These are phyloP conservation scores for Scaptomyza graminum DNA, from an alignment of 1,140 invertebrate genomes.

Conservation along the genomic window DNA sequence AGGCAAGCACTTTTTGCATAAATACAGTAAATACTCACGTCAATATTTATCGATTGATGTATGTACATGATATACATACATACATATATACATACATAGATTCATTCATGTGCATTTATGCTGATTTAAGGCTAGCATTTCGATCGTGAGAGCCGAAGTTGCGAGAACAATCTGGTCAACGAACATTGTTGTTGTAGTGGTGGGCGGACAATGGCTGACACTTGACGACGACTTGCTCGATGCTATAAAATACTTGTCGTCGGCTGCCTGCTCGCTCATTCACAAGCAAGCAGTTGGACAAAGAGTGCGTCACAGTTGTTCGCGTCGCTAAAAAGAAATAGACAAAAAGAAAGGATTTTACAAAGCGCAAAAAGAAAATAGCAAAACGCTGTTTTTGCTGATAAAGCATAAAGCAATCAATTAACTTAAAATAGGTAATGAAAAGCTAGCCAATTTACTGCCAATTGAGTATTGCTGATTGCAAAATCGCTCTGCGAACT, in stretches of 20 bases:
- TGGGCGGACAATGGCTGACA: conserved; percentile 5
- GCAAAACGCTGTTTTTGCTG: conserved; percentile 25
- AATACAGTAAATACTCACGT: too few species aligned
- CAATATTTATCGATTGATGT: too few species aligned
- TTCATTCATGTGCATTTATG: neutral
- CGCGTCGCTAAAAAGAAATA: conserved; percentile 19
- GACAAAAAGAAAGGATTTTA: conserved; percentile 1
- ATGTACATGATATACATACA: too few species aligned
- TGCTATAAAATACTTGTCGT: conserved; percentile 52
- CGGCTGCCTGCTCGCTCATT: conserved; percentile 48
- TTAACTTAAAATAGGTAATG: conserved; percentile 37
- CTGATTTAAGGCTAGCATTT: neutral
- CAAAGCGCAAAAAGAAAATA: conserved; percentile 22
- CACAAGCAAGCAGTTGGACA: conserved; percentile 46
- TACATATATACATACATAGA: neutral
- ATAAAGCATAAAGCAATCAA: conserved; percentile 50
- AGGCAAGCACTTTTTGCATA: too few species aligned
- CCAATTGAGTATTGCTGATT: conserved; percentile 2
- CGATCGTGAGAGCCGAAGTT: conserved; percentile 21
- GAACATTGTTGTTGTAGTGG: conserved; percentile 14
- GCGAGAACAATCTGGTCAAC: conserved; percentile 36
- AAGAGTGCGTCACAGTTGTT: conserved; percentile 20
- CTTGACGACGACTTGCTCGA: neutral
- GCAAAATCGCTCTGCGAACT: neutral
- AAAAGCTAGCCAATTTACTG: neutral